These are phyloP conservation scores for Fragum sueziense DNA, from an alignment of 2,888 invertebrate genomes.

Conservation along the genomic window DNA sequence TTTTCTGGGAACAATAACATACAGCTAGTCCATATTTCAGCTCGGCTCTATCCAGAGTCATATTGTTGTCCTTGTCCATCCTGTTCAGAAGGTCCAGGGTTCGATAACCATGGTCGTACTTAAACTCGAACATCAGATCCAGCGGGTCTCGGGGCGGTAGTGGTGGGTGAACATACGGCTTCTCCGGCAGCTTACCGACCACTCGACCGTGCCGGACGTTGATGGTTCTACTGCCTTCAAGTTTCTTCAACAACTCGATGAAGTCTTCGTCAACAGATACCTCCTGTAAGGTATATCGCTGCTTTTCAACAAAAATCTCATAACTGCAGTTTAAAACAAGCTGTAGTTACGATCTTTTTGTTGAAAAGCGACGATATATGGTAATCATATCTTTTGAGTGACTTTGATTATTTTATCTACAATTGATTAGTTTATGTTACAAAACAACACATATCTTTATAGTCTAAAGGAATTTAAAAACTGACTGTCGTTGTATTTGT, in stretches of 20 bases:
- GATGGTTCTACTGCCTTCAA: conserved; percentile 26
- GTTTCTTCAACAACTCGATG: conserved; percentile 23
- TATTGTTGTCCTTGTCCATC: conserved; percentile 51
- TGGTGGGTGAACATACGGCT: conserved; percentile 28
- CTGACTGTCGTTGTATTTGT: no score
- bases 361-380: no score
- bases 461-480: no score
- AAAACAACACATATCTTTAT: no score
- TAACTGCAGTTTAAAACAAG: no score
- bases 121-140: conserved; percentile 52
- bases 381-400: no score
- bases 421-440: no score
- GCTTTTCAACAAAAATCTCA: no score
- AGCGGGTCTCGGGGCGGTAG: conserved; percentile 50
- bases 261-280: conserved; percentile 52
- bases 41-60: conserved; percentile 42
- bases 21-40: conserved; percentile 43
- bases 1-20: no score
- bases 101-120: conserved; percentile 54
- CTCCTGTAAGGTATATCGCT: no score
- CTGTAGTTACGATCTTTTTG: no score
- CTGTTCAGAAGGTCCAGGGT: conserved; percentile 49
- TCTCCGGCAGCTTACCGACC: conserved; percentile 46
- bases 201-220: conserved; percentile 41
- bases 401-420: no score